Percentiles rank a stretch among this genome's conserved stretches.
phyloP scores from a whole-genome alignment of 2,797 vertebrate genomes.

The Hybognathus amarus region DNA sequence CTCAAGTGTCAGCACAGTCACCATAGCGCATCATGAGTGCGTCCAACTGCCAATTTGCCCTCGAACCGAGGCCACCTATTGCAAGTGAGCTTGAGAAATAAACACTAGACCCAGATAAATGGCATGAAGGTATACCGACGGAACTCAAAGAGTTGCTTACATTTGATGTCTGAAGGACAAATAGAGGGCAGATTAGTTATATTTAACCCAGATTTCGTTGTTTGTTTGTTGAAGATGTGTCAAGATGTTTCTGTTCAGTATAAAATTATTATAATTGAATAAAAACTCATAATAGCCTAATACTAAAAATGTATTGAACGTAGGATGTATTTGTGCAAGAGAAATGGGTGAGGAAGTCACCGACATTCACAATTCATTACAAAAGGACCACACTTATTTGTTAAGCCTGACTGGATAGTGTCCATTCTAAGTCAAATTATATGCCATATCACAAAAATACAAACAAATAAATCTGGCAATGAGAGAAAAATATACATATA shows the following conservation, averaged over 20 bases:
- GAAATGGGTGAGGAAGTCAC: not conserved
- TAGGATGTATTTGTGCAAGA: not conserved
- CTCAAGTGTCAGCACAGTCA: constrained; percentile 40
- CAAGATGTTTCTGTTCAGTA: not conserved
- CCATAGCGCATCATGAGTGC: constrained; percentile 35
- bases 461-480: not conserved
- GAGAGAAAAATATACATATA: not conserved
- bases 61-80: constrained; percentile 20
- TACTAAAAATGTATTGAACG: not conserved
- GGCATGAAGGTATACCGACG: not conserved
- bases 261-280: not conserved
- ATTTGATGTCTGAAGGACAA: constrained; percentile 61
- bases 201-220: constrained; percentile 18
- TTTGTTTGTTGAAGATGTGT: not conserved
- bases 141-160: constrained; percentile 1
- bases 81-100: constrained; percentile 3
- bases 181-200: constrained; percentile 57
- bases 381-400: not conserved
- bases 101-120: not conserved
- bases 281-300: not conserved
- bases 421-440: not conserved
- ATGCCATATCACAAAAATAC: not conserved
- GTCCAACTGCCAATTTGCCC: constrained; percentile 35
- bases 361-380: not conserved
- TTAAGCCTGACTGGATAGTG: not conserved